phyloP scores from a whole-genome alignment of 1,140 invertebrate genomes.

The Anadara kagoshimensis region DNA sequence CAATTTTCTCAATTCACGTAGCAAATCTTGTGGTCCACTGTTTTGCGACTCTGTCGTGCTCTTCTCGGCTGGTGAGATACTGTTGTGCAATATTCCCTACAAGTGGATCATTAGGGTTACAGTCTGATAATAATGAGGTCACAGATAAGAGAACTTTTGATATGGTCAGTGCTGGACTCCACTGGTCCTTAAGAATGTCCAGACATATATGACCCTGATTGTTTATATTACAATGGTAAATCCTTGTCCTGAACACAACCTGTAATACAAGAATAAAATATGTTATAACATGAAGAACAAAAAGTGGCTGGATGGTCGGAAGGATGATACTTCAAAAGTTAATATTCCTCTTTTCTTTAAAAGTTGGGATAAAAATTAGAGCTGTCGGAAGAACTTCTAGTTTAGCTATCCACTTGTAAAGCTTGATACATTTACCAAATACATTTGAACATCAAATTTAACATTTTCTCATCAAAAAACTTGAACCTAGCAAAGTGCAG shows the following conservation, averaged over 20 bases:
- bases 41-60: constrained; percentile 97
- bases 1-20: constrained; percentile 78
- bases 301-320: too few species aligned
- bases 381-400: too few species aligned
- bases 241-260: constrained; percentile 90
- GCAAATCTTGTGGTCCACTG: constrained; percentile 99
- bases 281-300: too few species aligned
- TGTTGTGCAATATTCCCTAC: constrained; percentile 98
- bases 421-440: too few species aligned
- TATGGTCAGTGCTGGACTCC: constrained; percentile 73
- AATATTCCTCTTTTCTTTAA: too few species aligned
- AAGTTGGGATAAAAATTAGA: too few species aligned
- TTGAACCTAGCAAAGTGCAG: too few species aligned
- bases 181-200: constrained; percentile 74
- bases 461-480: too few species aligned
- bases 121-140: constrained; percentile 89
- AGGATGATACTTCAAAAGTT: too few species aligned
- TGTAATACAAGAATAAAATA: constrained; percentile 69
- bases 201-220: constrained; percentile 73
- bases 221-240: constrained; percentile 74
- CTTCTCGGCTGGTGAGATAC: constrained; percentile 96
- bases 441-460: too few species aligned
- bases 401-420: too few species aligned
- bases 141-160: constrained; percentile 76
- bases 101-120: constrained; percentile 89